A percentile compares a stretch with the other conserved stretches of the same genome.
phyloP scores from a whole-genome alignment of 2,888 invertebrate genomes.

The Galeruca laticollis region DNA sequence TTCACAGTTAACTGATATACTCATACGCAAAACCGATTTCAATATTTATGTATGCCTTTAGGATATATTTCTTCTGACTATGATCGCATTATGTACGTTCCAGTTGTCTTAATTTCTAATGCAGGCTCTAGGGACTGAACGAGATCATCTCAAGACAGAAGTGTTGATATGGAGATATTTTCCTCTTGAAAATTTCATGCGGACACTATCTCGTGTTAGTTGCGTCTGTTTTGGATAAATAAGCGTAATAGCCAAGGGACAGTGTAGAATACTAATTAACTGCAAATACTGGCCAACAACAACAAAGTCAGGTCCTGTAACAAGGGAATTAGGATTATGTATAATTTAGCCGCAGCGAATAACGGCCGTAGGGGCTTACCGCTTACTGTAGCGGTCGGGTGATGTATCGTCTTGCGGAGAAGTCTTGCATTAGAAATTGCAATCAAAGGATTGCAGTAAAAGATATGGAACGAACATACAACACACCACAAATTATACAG shows the following conservation, averaged over 20 bases:
- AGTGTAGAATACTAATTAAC: slow-evolving; percentile 47
- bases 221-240: slow-evolving; percentile 47
- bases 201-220: slow-evolving; percentile 19
- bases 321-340: slow-evolving; percentile 42
- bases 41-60: no score
- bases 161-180: neutral
- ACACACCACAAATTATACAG: neutral
- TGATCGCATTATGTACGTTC: no score
- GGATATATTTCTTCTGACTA: no score
- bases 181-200: slow-evolving; percentile 23
- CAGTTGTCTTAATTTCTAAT: no score
- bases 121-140: neutral
- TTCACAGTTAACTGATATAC: no score
- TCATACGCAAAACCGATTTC: no score
- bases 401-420: slow-evolving; percentile 37
- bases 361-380: slow-evolving; percentile 35
- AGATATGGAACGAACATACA: slow-evolving; percentile 5
- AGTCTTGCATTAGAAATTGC: slow-evolving; percentile 33
- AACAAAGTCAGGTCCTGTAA: slow-evolving; percentile 39
- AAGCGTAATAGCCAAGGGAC: slow-evolving; percentile 50
- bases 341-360: slow-evolving; percentile 41
- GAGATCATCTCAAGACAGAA: slow-evolving; percentile 8
- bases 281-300: slow-evolving; percentile 35
- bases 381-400: slow-evolving; percentile 34
- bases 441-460: slow-evolving; percentile 26